Percentiles rank a stretch among this genome's conserved stretches.
Conservation (phyloP, 2,113 vertebrate species). For the Cygnus buccinator region DNA sequence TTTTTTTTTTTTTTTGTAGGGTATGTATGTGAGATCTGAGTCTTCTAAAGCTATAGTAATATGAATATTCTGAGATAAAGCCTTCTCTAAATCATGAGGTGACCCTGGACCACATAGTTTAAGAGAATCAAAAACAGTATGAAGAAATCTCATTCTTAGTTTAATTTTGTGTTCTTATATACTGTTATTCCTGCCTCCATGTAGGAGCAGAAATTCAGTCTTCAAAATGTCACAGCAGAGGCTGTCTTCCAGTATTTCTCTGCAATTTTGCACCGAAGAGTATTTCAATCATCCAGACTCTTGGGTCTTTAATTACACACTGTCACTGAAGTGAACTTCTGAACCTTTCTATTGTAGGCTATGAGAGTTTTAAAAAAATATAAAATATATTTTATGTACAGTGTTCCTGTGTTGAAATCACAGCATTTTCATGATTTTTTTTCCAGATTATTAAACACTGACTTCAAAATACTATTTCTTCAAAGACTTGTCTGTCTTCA, state of each 20-base stretch:
- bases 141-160: neutral
- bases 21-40: neutral
- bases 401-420: neutral
- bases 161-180: neutral
- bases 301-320: slow-evolving; percentile 40
- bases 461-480: slow-evolving; percentile 53
- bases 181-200: neutral
- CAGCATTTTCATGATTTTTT: neutral
- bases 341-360: neutral
- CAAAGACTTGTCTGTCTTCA: slow-evolving; percentile 51
- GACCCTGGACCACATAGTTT: neutral
- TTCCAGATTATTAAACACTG: slow-evolving; percentile 27
- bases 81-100: neutral
- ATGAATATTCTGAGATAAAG: neutral
- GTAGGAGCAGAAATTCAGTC: neutral
- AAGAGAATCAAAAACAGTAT: neutral
- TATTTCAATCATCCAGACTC: slow-evolving; percentile 26
- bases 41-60: neutral
- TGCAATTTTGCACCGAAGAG: neutral
- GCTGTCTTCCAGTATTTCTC: neutral
- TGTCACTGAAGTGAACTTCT: slow-evolving; percentile 48
- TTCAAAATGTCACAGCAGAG: neutral
- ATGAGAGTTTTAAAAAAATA: neutral
- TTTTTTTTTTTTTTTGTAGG: neutral
- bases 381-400: slow-evolving; percentile 12